Evolutionary conservation across 2,888 invertebrate genomes (phyloP).

Genomic region (Lissocephala sabroskyi): DNA sequence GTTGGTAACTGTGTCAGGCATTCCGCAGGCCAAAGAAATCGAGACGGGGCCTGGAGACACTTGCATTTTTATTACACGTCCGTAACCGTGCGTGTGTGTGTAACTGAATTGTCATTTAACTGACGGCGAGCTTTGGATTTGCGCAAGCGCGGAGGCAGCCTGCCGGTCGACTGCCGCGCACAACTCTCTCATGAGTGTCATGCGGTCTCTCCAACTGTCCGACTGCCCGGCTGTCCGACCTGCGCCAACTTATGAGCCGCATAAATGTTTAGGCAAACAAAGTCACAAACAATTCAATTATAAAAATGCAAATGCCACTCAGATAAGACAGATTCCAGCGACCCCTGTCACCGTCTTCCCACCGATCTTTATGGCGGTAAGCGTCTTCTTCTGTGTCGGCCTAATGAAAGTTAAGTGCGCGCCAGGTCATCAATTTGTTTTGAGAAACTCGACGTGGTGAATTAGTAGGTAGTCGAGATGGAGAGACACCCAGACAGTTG

Average conservation of each 20-base stretch:
- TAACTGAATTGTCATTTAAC: constrained; percentile 8
- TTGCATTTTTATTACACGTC: constrained; percentile 44
- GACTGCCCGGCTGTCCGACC: constrained; percentile 8
- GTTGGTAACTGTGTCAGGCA: not conserved
- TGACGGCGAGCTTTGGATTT: constrained; percentile 3
- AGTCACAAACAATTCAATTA: constrained; percentile 66
- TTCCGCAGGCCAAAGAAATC: not conserved
- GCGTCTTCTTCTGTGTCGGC: no score
- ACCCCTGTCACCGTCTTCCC: no score
- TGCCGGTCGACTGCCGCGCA: no score
- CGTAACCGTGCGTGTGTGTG: not conserved
- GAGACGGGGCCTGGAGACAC: constrained; percentile 21
- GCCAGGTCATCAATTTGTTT: no score
- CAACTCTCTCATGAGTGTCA: constrained; percentile 15
- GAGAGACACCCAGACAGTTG: not conserved
- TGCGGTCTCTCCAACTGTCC: constrained; percentile 16
- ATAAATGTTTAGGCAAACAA: constrained; percentile 66
- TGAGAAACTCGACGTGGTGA: no score
- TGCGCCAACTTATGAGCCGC: constrained; percentile 53
- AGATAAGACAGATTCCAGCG: constrained; percentile 15
- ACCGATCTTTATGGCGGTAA: no score
- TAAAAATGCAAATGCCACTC: constrained; percentile 54
- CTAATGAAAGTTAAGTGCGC: no score
- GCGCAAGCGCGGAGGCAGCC: constrained; percentile 6
- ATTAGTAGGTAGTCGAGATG: no score